Base-by-base conservation (phyloP, 2,797 vertebrate genomes). In the Phalloptychus januarius region DNA sequence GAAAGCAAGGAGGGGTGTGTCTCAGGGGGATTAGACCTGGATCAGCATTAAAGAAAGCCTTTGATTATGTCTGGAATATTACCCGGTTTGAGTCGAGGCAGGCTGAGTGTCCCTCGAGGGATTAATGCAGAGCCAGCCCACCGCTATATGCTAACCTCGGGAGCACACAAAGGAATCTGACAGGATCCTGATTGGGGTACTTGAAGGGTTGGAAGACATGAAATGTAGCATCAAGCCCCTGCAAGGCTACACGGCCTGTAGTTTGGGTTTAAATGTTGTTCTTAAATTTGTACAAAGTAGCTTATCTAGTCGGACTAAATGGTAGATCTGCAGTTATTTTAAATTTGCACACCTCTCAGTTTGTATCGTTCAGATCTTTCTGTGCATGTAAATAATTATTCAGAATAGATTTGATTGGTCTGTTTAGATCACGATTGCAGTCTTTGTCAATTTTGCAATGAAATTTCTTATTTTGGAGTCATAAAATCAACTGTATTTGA, bases 41-140 rank as follows among this genome's bases (percentile, higher is more conserved):
- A 84, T 93, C 88, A 78, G 84, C 85, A 85, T 84, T 89, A 88
- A 92, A 91, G 88, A 90, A 90, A 90, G 79, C 85, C 88, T 94
- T 93, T 94, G 91, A 93, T 94, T 95, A 83, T 8, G 87, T 86
- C 82, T 91, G 85, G 83, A 90, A 89, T 91, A 91, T 93, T 93
- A 92, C 85, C 38, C 2, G 56, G 52, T 77, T 71, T 89, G 79
- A 76, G 77, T 88, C 87, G 86, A 87, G 86, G 76, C 81, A 80
- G 85, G 77, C 84, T 77, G 85, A 88, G 89, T 80, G 76, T 92
- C 88, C 87, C 88, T 71, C 20, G 4, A 77, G 91, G 93, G 92
- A 93, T 91, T 90, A 89, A 85, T 77, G 85, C 88, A 79, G 85
- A 91, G 85, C 84, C 83, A 76, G 71, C 89, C 91, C 85, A 91